These are phyloP conservation scores for Phalacrocorax brasilianus DNA, from an alignment of 2,113 vertebrate species.

Conservation along the genomic window DNA sequence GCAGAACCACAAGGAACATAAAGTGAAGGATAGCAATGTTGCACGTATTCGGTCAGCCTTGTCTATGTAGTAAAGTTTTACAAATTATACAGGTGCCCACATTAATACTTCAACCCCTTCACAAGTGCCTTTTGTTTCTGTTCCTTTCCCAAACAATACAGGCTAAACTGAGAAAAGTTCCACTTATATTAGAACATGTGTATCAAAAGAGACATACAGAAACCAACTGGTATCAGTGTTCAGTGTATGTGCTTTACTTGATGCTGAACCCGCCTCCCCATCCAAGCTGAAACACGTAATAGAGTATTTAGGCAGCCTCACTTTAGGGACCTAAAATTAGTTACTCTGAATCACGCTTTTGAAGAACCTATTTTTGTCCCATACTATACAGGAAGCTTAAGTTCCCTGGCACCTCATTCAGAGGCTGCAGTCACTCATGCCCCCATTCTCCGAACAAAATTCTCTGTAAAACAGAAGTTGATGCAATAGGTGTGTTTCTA, in stretches of 20 bases:
- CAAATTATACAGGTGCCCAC: background rate
- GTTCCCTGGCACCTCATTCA: background rate
- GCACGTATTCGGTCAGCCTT: background rate
- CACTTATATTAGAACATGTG: background rate
- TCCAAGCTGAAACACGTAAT: background rate
- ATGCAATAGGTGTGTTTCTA: background rate
- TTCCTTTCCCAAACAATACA: background rate
- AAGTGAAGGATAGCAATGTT: background rate
- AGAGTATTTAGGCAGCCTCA: conserved; percentile 14
- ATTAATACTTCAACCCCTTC: background rate
- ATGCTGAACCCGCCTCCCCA: background rate
- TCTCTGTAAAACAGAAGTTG: background rate
- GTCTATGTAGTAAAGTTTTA: background rate
- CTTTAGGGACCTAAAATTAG: conserved; percentile 57
- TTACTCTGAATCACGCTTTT: conserved; percentile 17
- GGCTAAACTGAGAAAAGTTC: background rate
- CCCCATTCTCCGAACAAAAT: background rate
- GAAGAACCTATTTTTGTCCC: conserved; percentile 35
- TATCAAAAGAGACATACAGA: background rate
- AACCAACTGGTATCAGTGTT: background rate
- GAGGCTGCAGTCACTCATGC: background rate
- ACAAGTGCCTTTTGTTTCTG: background rate
- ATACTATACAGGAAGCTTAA: conserved; percentile 8
- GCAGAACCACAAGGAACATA: background rate
- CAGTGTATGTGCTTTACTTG: background rate